These are phyloP conservation scores for Hymenopus coronatus DNA, from an alignment of 2,888 invertebrate genomes.

Conservation along the genomic window DNA sequence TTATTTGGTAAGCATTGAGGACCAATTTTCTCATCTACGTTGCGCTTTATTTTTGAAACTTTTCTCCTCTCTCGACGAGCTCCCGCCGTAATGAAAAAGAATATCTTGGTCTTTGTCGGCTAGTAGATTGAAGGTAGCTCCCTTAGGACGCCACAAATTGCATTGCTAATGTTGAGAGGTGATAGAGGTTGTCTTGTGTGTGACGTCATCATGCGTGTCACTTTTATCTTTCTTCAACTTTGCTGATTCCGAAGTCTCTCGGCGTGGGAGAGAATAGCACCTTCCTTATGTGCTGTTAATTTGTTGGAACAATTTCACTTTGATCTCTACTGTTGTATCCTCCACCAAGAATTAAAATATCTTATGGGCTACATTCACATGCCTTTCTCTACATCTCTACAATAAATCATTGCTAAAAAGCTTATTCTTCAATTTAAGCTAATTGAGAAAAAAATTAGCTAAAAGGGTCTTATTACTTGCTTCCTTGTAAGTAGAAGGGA, in stretches of 20 bases:
- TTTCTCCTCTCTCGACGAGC: neutral
- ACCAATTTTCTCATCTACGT: neutral
- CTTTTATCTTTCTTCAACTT: neutral
- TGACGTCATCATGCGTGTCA: neutral
- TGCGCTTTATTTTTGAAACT: neutral
- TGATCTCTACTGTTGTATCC: too few species aligned
- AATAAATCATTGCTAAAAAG: too few species aligned
- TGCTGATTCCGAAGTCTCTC: neutral
- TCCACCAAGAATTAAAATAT: too few species aligned
- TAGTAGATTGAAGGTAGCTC: slow-evolving; percentile 24
- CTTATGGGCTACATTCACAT: too few species aligned
- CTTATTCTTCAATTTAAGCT: too few species aligned
- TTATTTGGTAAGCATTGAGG: neutral
- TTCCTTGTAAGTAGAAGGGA: too few species aligned
- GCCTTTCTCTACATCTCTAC: too few species aligned
- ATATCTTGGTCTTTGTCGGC: slow-evolving; percentile 21
- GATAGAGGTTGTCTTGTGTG: neutral
- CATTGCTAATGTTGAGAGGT: slow-evolving; percentile 18
- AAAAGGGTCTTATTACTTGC: too few species aligned
- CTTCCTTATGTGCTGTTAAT: too few species aligned
- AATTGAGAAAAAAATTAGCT: too few species aligned
- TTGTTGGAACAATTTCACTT: too few species aligned
- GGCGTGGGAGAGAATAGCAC: too few species aligned
- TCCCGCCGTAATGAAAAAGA: slow-evolving; percentile 15
- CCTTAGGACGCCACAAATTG: slow-evolving; percentile 14